Evolutionary conservation across 1,140 invertebrate genomes (phyloP).

Genomic region (Drosophila tsacasi): DNA sequence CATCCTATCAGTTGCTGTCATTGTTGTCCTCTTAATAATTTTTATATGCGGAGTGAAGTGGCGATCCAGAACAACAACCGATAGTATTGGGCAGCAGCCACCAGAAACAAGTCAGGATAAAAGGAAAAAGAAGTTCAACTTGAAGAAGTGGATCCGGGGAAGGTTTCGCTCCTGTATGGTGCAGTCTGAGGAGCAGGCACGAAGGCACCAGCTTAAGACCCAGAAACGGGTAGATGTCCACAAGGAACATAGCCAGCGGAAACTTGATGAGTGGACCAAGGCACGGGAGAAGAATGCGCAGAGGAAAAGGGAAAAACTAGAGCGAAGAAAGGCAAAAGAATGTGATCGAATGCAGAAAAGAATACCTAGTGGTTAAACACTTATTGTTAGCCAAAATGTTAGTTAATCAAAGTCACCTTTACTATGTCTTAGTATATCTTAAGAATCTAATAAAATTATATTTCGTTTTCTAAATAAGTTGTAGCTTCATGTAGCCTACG

Average conservation of each 20-base stretch:
- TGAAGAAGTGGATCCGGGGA: constrained; percentile 31
- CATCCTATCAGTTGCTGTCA: background rate
- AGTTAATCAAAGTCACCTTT: background rate
- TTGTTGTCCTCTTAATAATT: constrained; percentile 11
- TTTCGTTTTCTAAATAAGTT: background rate
- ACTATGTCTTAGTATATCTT: background rate
- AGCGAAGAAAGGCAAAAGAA: background rate
- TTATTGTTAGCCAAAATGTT: background rate
- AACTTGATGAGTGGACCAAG: constrained; percentile 40
- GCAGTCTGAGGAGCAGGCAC: constrained; percentile 28
- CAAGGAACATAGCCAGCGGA: constrained; percentile 16
- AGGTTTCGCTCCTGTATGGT: constrained; percentile 29
- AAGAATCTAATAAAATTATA: background rate
- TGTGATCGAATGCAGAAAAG: background rate
- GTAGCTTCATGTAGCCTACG: background rate
- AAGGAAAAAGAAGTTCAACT: constrained; percentile 1
- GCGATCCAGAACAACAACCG: background rate
- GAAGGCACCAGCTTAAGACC: constrained; percentile 10
- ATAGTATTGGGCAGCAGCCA: background rate
- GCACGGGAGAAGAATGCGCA: constrained; percentile 32
- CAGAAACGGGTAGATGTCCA: constrained; percentile 6
- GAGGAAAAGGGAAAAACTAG: constrained; percentile 5
- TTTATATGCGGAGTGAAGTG: constrained; percentile 9
- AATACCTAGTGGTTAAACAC: background rate
- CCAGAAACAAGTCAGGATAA: background rate